A percentile compares a stretch with the other conserved stretches of the same genome.
phyloP scores from a whole-genome alignment of 2,888 invertebrate species.

The Latheticus oryzae region DNA sequence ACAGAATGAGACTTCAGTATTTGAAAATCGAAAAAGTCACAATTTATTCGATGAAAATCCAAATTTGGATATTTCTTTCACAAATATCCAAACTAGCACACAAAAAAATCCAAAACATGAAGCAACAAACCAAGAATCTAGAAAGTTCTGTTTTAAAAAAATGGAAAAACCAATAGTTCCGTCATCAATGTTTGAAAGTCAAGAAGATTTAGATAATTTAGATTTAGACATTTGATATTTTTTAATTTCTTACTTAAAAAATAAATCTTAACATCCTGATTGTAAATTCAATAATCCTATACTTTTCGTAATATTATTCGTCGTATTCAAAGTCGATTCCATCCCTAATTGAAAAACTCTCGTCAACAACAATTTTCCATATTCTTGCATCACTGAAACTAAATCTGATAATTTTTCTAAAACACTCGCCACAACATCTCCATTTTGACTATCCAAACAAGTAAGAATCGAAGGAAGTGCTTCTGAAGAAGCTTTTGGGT shows the following conservation, averaged over 20 bases:
- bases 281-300: constrained; percentile 85
- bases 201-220: constrained; percentile 39
- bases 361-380: constrained; percentile 81
- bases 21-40: background rate
- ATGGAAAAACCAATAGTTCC: background rate
- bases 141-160: constrained; percentile 34
- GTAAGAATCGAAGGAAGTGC: constrained; percentile 83
- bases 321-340: constrained; percentile 81
- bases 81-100: constrained; percentile 4
- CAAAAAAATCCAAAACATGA: too few relatives aligned
- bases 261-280: constrained; percentile 74
- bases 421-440: constrained; percentile 82
- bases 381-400: constrained; percentile 85
- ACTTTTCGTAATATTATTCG: constrained; percentile 81
- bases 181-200: constrained; percentile 29
- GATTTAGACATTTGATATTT: constrained; percentile 40
- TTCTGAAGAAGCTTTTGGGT: constrained; percentile 67
- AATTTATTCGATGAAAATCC: background rate
- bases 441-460: constrained; percentile 83
- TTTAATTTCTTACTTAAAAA: constrained; percentile 12
- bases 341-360: constrained; percentile 87
- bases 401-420: constrained; percentile 88
- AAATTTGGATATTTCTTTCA: background rate
- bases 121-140: background rate
- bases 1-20: background rate